Percentiles rank a stretch among this genome's conserved stretches.
phyloP scores from a whole-genome alignment of 2,113 vertebrate species.

The Neomonachus schauinslandi region DNA sequence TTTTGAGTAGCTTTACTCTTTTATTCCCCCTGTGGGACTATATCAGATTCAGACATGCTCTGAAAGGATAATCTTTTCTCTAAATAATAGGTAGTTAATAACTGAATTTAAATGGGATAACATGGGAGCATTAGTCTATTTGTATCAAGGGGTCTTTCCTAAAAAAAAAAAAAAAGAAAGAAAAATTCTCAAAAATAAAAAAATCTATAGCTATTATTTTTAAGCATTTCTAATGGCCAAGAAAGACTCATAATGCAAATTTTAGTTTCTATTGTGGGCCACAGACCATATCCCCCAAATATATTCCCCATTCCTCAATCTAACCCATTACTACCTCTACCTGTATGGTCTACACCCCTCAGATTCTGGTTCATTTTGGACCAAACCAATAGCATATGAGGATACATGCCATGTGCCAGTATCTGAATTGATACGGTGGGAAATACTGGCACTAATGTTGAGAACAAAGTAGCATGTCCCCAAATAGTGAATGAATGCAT shows the following conservation, averaged over 20 bases:
- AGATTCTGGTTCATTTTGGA: not conserved
- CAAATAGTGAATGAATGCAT: not conserved
- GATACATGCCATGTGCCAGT: not conserved
- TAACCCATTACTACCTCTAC: not conserved
- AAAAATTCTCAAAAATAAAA: not conserved
- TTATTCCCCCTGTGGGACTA: not conserved
- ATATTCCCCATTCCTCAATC: not conserved
- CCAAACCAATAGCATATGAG: not conserved
- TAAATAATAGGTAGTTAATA: constrained; percentile 20
- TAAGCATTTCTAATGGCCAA: not conserved
- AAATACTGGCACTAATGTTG: not conserved
- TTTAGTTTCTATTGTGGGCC: not conserved
- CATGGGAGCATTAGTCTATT: not conserved
- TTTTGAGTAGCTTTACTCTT: constrained; percentile 53
- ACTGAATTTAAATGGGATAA: constrained; percentile 44
- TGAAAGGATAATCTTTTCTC: not conserved
- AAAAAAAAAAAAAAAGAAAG: not conserved
- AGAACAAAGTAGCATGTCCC: not conserved
- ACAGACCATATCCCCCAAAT: not conserved
- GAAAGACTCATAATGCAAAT: constrained; percentile 31
- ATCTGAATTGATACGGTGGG: not conserved
- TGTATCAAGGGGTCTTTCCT: not conserved
- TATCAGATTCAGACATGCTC: not conserved
- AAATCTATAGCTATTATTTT: not conserved
- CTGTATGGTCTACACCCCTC: not conserved